phyloP scores from a whole-genome alignment of 1,140 invertebrate genomes.

The Drosophila pallidifrons region DNA sequence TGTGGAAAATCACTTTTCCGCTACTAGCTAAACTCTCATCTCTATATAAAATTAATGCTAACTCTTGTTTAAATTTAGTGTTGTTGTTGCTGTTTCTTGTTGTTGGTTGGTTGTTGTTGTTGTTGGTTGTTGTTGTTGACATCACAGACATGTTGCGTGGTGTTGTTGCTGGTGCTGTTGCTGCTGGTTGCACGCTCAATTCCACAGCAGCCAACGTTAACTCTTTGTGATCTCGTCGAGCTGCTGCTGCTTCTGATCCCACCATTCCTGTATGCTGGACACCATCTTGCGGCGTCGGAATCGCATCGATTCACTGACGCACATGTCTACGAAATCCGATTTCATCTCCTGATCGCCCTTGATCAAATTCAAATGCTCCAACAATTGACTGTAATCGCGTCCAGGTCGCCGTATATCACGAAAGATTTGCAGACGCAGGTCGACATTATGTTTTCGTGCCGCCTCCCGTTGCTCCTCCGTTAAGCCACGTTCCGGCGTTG shows the following conservation, averaged over 20 bases:
- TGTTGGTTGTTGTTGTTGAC: constrained; percentile 51
- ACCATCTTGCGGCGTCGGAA: constrained; percentile 93
- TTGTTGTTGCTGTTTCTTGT: constrained; percentile 14
- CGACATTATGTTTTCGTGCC: constrained; percentile 85
- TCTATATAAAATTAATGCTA: constrained; percentile 12
- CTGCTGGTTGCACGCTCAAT: constrained; percentile 51
- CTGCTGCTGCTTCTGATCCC: constrained; percentile 75
- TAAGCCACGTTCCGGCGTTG: constrained; percentile 30
- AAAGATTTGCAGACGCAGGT: constrained; percentile 86
- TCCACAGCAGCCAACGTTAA: constrained; percentile 71
- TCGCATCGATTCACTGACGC: constrained; percentile 91
- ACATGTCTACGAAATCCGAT: constrained; percentile 89
- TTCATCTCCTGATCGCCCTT: constrained; percentile 90
- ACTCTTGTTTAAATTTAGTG: constrained; percentile 9
- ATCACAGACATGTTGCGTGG: constrained; percentile 64
- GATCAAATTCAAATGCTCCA: constrained; percentile 89
- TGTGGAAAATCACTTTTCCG: neutral
- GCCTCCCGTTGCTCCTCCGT: constrained; percentile 84
- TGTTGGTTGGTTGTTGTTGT: constrained; percentile 21
- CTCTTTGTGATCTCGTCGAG: constrained; percentile 58
- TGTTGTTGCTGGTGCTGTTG: constrained; percentile 34
- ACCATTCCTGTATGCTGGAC: constrained; percentile 85
- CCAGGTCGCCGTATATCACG: constrained; percentile 86
- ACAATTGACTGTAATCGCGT: constrained; percentile 89
- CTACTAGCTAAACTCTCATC: neutral